Conservation (phyloP, 2,113 vertebrate species). For the Notothenia coriiceps region DNA sequence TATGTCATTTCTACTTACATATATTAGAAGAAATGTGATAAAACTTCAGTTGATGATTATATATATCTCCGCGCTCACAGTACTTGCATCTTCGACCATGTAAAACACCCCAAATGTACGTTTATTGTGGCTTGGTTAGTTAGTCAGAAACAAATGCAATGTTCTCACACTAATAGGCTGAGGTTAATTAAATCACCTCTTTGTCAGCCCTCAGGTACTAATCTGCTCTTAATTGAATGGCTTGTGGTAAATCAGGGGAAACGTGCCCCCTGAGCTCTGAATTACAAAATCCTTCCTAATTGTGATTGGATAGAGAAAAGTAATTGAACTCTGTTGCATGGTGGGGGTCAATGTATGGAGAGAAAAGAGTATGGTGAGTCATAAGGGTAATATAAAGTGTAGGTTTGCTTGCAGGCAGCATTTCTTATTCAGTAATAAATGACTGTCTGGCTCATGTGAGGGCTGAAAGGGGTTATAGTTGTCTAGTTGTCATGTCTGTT, state of each 20-base stretch:
- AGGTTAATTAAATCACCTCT: conserved; percentile 82
- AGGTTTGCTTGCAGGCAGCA: not conserved
- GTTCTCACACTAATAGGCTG: conserved; percentile 65
- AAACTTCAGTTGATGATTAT: not conserved
- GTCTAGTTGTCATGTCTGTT: conserved; percentile 3
- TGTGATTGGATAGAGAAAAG: conserved; percentile 76
- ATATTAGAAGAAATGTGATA: not conserved
- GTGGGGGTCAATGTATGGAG: conserved; percentile 23
- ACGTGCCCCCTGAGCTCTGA: conserved; percentile 69
- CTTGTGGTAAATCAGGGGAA: conserved; percentile 76
- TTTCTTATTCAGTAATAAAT: not conserved
- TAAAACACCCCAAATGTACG: not conserved
- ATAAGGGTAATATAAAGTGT: not conserved
- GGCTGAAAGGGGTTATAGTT: conserved; percentile 7
- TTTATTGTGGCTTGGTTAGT: conserved; percentile 45
- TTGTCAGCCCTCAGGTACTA: conserved; percentile 79
- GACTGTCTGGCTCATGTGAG: not conserved
- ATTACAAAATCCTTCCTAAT: conserved; percentile 75
- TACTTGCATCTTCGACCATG: conserved; percentile 22
- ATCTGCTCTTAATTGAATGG: conserved; percentile 81
- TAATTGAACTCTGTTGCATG: conserved; percentile 68
- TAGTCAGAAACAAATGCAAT: conserved; percentile 62
- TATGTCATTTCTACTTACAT: not conserved
- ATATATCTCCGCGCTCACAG: conserved; percentile 3
- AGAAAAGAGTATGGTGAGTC: not conserved